These are phyloP conservation scores for Macquaria australasica DNA, from an alignment of 2,113 vertebrate genomes.

Conservation along the genomic window DNA sequence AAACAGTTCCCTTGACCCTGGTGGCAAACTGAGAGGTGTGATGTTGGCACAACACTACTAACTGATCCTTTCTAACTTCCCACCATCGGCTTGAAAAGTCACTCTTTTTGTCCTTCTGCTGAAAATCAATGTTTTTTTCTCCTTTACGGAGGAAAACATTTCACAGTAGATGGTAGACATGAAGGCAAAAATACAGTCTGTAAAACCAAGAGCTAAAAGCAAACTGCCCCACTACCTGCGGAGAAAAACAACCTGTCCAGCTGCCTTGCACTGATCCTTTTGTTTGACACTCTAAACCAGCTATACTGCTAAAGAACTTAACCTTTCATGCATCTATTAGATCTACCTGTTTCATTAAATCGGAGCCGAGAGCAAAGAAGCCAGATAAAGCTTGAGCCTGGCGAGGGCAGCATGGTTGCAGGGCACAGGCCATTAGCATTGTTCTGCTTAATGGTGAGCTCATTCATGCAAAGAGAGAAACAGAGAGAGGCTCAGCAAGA, in stretches of 20 bases:
- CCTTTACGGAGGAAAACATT: slow-evolving; percentile 12
- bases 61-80: slow-evolving; percentile 56
- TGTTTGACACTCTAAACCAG: slow-evolving; percentile 7
- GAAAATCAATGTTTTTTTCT: slow-evolving; percentile 31
- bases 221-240: neutral
- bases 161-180: slow-evolving; percentile 5
- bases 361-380: slow-evolving; percentile 3
- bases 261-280: slow-evolving; percentile 2
- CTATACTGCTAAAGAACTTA: neutral
- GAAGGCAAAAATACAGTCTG: neutral
- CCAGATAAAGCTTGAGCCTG: neutral
- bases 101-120: slow-evolving; percentile 29
- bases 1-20: slow-evolving; percentile 57
- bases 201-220: slow-evolving; percentile 17
- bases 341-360: slow-evolving; percentile 2
- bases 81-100: slow-evolving; percentile 35
- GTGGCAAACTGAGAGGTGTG: slow-evolving; percentile 49
- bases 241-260: neutral
- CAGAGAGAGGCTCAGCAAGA: neutral
- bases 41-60: slow-evolving; percentile 49
- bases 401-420: neutral
- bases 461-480: slow-evolving; percentile 47
- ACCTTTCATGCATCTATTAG: neutral
- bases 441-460: slow-evolving; percentile 43
- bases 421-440: slow-evolving; percentile 33